These are phyloP conservation scores for Drosophila orosa DNA, from an alignment of 1,140 invertebrate species.

Conservation along the genomic window DNA sequence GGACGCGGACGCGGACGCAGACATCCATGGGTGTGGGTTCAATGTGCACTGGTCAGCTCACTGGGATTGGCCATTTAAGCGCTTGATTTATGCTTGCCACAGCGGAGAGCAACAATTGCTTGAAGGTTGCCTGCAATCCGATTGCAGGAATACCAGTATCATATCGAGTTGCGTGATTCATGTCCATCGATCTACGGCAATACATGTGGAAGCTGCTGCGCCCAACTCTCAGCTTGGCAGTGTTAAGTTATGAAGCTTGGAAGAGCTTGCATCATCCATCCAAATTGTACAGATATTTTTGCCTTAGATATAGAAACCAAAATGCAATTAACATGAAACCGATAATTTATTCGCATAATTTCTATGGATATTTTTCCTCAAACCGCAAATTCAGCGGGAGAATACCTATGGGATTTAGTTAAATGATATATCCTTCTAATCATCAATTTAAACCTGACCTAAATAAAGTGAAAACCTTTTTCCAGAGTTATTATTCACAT, in stretches of 20 bases:
- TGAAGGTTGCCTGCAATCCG: constrained; percentile 44
- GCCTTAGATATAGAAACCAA: constrained; percentile 2
- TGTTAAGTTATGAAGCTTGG: background rate
- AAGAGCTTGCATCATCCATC: constrained; percentile 10
- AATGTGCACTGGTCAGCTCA: constrained; percentile 40
- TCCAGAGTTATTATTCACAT: background rate
- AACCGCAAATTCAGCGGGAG: background rate
- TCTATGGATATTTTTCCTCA: background rate
- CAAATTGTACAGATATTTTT: constrained; percentile 3
- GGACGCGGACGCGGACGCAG: background rate
- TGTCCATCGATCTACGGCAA: background rate
- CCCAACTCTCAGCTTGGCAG: constrained; percentile 10
- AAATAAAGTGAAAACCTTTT: background rate
- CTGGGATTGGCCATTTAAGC: constrained; percentile 18
- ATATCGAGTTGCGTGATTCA: constrained; percentile 31
- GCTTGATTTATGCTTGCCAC: constrained; percentile 36
- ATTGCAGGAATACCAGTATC: constrained; percentile 42
- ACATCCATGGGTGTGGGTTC: constrained; percentile 42
- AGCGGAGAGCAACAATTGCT: constrained; percentile 16
- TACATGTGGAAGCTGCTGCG: constrained; percentile 27
- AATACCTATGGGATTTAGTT: background rate
- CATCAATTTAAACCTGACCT: background rate
- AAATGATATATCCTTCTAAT: background rate
- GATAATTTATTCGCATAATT: constrained; percentile 12
- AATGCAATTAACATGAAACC: constrained; percentile 11